Conservation (phyloP, 2,888 invertebrate genomes). For the Girardia tigrina region DNA sequence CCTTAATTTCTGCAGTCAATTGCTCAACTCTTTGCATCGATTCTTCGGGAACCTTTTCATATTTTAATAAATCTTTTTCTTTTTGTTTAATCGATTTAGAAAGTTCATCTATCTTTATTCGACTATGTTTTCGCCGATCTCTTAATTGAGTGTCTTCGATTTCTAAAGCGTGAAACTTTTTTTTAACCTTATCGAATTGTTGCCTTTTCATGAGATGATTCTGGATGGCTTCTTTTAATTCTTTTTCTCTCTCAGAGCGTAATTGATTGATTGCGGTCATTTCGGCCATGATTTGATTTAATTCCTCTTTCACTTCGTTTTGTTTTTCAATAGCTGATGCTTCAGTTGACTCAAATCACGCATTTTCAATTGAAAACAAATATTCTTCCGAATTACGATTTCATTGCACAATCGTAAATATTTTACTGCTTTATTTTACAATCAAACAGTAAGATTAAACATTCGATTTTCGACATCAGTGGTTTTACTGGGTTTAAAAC, state of each 20-base stretch:
- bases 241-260: background rate
- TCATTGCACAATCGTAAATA: no score
- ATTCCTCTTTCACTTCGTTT: no score
- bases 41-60: conserved; percentile 61
- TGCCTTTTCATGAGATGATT: background rate
- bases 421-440: no score
- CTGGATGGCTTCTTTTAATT: background rate
- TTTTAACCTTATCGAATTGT: conserved; percentile 39
- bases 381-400: no score
- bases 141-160: conserved; percentile 56
- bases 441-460: no score
- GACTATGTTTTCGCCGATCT: conserved; percentile 53
- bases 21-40: conserved; percentile 60
- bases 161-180: conserved; percentile 58
- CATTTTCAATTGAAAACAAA: no score
- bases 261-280: background rate
- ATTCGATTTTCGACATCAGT: no score
- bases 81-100: background rate
- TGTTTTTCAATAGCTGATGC: no score
- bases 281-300: background rate
- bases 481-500: no score
- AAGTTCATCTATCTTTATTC: conserved; percentile 54
- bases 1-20: conserved; percentile 47
- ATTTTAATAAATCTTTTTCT: conserved; percentile 55
- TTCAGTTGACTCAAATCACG: no score